Percentiles rank a stretch among this genome's conserved stretches.
Evolutionary conservation across 2,113 vertebrate genomes (phyloP).

Genomic region (Chitala chitala): DNA sequence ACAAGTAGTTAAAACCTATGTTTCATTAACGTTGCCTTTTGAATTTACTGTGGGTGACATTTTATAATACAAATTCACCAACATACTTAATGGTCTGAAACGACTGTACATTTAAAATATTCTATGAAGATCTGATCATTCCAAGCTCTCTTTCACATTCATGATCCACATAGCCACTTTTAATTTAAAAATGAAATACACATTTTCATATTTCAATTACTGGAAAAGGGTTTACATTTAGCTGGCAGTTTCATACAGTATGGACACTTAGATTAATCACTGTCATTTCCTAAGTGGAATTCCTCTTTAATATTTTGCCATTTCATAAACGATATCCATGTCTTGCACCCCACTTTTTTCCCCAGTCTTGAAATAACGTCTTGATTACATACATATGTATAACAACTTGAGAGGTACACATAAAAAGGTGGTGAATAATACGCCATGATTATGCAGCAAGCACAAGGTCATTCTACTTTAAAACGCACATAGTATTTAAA

Average conservation of each 20-base stretch:
- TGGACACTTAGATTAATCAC: too few relatives aligned
- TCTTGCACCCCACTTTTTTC: background rate
- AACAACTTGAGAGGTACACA: background rate
- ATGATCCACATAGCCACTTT: too few relatives aligned
- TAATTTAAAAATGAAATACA: too few relatives aligned
- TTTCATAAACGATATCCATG: background rate
- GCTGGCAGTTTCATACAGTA: too few relatives aligned
- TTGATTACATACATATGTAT: constrained; percentile 19
- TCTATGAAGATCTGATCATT: background rate
- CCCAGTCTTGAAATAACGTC: constrained; percentile 5
- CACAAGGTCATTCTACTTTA: constrained; percentile 4
- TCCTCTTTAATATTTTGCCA: background rate
- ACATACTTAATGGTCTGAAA: background rate
- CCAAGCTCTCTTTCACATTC: background rate
- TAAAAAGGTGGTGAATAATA: constrained; percentile 15
- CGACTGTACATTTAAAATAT: background rate
- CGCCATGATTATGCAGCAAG: constrained; percentile 3
- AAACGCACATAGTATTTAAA: background rate
- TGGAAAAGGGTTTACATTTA: too few relatives aligned
- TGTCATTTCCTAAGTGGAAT: background rate
- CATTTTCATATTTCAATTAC: too few relatives aligned
- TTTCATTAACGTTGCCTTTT: too few relatives aligned
- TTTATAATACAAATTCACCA: background rate
- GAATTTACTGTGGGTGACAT: background rate
- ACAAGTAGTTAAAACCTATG: too few relatives aligned